A percentile compares a stretch with the other conserved stretches of the same genome.
These are phyloP conservation scores for Orussus abietinus DNA, from an alignment of 1,140 invertebrate genomes.

Conservation along the genomic window DNA sequence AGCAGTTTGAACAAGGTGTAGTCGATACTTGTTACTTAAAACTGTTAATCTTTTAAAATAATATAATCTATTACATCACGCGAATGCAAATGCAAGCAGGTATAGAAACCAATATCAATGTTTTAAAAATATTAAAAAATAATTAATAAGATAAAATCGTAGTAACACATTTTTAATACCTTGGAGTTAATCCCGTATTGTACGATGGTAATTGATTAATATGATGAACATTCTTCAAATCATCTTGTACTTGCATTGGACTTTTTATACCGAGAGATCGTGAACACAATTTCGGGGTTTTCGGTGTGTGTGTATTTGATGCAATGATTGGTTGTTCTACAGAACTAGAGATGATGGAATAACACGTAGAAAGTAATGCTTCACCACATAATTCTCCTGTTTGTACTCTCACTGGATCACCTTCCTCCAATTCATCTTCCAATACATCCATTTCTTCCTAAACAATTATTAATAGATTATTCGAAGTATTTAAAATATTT, in stretches of 20 bases:
- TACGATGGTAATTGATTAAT: conserved; percentile 1
- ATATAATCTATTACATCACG: too few species aligned
- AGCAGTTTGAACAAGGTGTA: too few species aligned
- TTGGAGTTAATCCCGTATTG: conserved; percentile 2
- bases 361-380: conserved; percentile 31
- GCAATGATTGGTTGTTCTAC: not conserved
- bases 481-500: too few species aligned
- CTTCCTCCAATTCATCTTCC: conserved; percentile 40
- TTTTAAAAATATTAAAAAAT: too few species aligned
- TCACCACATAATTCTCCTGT: conserved; percentile 38
- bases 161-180: conserved; percentile 3
- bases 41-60: too few species aligned
- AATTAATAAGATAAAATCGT: too few species aligned
- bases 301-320: not conserved
- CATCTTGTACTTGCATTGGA: not conserved
- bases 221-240: not conserved
- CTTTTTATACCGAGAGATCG: not conserved
- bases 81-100: too few species aligned
- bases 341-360: conserved; percentile 17
- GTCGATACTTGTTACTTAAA: too few species aligned
- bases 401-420: conserved; percentile 36
- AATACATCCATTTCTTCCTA: conserved; percentile 39
- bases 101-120: too few species aligned
- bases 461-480: too few species aligned
- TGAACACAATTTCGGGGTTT: conserved; percentile 5